Percentiles rank a stretch among this genome's conserved stretches.
phyloP scores from a whole-genome alignment of 2,888 invertebrate species.

The Nematopogon swammerdamellus region DNA sequence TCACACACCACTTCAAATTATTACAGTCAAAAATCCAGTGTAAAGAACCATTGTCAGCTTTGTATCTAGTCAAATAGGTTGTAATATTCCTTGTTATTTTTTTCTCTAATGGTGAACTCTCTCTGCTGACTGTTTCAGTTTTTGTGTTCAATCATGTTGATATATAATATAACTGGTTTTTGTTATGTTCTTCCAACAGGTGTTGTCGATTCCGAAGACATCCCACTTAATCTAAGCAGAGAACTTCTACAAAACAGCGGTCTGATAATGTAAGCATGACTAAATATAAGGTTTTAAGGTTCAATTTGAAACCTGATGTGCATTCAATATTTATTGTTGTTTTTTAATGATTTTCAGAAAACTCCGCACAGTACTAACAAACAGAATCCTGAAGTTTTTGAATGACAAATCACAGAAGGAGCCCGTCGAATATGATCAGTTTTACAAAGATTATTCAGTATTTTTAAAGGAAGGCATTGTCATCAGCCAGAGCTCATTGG shows the following conservation, averaged over 20 bases:
- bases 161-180: no score
- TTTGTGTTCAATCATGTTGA: no score
- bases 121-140: no score
- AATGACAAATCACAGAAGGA: conserved; percentile 84
- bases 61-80: no score
- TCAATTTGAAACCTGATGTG: no score
- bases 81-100: no score
- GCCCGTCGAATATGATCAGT: conserved; percentile 73
- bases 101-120: no score
- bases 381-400: conserved; percentile 79
- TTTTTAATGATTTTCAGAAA: conserved; percentile 51
- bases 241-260: conserved; percentile 93
- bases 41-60: no score
- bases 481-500: conserved; percentile 71
- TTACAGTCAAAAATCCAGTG: no score
- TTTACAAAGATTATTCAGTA: conserved; percentile 89
- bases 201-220: conserved; percentile 98
- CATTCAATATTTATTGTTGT: no score
- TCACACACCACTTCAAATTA: no score
- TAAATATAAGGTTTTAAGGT: no score
- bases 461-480: conserved; percentile 96
- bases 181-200: conserved; percentile 42
- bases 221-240: conserved; percentile 94
- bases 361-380: conserved; percentile 78
- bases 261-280: conserved; percentile 75